Conservation (phyloP, 2,113 vertebrate species). For the Ramphastos sulfuratus region DNA sequence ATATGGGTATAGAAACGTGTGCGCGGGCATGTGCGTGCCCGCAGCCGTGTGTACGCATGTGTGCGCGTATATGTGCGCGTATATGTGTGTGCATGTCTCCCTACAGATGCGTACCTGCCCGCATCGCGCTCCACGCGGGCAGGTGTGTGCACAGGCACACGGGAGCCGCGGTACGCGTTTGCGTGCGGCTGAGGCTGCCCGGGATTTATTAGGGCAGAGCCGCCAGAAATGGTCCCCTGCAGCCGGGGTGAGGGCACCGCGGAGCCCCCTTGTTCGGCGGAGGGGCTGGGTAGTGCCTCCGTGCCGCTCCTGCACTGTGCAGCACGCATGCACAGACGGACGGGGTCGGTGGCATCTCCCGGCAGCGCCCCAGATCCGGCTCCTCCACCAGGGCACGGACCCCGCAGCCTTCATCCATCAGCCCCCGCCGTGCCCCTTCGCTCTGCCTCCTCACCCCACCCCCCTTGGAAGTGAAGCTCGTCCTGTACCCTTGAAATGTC, state of each 20-base stretch:
- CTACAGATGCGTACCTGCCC: neutral
- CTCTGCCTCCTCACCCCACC: neutral
- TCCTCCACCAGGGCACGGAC: neutral
- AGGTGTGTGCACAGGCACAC: neutral
- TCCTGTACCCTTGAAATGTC: slow-evolving; percentile 31
- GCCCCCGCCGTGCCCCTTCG: neutral
- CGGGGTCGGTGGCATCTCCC: too few relatives aligned
- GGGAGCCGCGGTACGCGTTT: neutral
- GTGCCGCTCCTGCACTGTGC: neutral
- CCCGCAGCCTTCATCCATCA: neutral
- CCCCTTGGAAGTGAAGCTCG: neutral
- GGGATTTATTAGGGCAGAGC: neutral
- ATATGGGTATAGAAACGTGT: neutral
- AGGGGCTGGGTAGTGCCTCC: neutral
- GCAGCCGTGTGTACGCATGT: neutral
- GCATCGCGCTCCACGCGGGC: neutral
- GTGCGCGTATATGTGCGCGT: neutral
- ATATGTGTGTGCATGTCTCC: fast-evolving
- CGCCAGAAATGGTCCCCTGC: too few relatives aligned
- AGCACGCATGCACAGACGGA: neutral
- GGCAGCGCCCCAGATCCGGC: neutral
- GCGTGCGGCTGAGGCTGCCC: neutral
- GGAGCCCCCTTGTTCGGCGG: neutral
- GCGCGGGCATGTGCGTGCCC: neutral
- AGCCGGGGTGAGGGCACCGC: neutral